Conservation (phyloP, 2,888 invertebrate genomes). For the Tenthredo livida region DNA sequence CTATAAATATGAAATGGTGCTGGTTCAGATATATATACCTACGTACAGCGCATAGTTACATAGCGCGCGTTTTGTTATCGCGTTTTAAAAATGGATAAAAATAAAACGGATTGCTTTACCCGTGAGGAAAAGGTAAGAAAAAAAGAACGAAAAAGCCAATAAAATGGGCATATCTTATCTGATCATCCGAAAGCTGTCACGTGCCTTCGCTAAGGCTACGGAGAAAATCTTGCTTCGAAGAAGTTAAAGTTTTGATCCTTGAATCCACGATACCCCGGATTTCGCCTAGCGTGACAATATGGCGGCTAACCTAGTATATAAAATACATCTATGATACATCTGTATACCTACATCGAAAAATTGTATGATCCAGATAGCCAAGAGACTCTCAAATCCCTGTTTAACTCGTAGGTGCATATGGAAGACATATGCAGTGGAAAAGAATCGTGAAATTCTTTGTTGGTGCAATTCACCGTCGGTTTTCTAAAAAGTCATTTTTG, state of each 20-base stretch:
- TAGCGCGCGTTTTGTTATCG: background rate
- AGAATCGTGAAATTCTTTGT: background rate
- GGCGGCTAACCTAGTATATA: slow-evolving; percentile 5
- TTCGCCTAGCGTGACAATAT: slow-evolving; percentile 24
- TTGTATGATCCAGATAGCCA: slow-evolving; percentile 1
- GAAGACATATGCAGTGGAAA: background rate
- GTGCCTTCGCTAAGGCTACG: slow-evolving; percentile 41
- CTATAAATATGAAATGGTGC: slow-evolving; percentile 2
- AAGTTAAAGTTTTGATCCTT: slow-evolving; percentile 47
- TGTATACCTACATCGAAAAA: slow-evolving; percentile 1
- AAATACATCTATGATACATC: background rate
- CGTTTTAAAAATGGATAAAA: slow-evolving; percentile 40
- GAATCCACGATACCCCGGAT: slow-evolving; percentile 32
- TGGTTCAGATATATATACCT: background rate
- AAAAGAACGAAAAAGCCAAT: slow-evolving; percentile 17
- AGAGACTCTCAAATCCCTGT: slow-evolving; percentile 26
- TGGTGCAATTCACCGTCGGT: background rate
- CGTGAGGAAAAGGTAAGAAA: background rate
- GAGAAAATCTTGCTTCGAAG: slow-evolving; percentile 39
- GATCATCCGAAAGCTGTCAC: slow-evolving; percentile 50
- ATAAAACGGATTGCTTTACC: slow-evolving; percentile 8
- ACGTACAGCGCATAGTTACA: background rate
- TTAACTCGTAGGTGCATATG: background rate
- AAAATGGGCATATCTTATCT: slow-evolving; percentile 50
- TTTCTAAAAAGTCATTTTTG: background rate